phyloP scores from a whole-genome alignment of 2,113 vertebrate species.

The Dissostichus mawsoni region DNA sequence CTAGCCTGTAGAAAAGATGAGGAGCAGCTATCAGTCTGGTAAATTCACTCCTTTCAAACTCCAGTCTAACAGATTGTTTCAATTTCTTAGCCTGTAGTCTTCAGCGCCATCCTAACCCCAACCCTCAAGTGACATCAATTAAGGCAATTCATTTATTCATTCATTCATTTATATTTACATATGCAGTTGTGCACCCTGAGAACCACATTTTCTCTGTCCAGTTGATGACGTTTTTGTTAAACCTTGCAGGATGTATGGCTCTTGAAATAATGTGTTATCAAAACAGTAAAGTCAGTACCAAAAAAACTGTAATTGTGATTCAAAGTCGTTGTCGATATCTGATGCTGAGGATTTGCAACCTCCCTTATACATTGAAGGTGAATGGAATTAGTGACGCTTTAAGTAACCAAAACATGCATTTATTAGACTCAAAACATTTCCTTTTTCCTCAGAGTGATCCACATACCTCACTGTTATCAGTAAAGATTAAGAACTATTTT shows the following conservation, averaged over 20 bases:
- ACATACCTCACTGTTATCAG: background rate
- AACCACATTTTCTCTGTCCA: no score
- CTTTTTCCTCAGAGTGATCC: background rate
- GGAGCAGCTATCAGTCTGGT: no score
- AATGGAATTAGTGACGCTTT: background rate
- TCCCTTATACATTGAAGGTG: background rate
- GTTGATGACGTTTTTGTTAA: no score
- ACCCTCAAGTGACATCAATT: no score
- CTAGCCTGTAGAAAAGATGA: no score
- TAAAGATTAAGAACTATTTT: background rate
- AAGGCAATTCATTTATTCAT: no score
- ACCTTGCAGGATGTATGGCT: background rate
- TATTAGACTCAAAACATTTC: background rate
- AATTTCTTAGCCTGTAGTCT: no score
- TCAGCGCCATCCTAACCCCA: no score
- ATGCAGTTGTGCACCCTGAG: no score
- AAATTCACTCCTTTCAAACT: no score
- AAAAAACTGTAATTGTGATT: background rate
- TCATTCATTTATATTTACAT: no score
- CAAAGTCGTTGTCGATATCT: background rate
- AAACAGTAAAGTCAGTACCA: background rate
- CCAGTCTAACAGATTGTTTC: no score
- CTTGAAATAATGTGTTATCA: background rate
- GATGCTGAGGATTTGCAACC: background rate
- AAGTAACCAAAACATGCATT: background rate